Evolutionary conservation across 2,113 vertebrate species (phyloP).

Genomic region (Merops nubicus): DNA sequence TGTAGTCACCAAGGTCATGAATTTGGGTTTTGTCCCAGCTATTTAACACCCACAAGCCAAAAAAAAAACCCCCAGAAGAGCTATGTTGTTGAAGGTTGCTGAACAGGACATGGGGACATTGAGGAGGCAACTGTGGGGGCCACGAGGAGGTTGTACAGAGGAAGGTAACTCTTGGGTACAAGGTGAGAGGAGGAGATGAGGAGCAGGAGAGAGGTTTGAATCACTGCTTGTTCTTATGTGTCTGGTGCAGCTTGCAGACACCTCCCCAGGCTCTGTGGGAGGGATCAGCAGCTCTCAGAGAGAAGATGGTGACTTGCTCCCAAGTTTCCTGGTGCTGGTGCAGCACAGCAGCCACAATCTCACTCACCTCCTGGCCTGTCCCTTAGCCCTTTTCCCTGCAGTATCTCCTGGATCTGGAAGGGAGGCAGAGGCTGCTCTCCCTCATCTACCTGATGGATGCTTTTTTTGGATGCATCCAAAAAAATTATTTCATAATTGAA

Average conservation of each 20-base stretch:
- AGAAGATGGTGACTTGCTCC: neutral
- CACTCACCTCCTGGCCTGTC: neutral
- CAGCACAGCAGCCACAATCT: neutral
- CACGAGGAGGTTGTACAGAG: neutral
- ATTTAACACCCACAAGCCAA: too few relatives aligned
- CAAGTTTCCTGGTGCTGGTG: neutral
- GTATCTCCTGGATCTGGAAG: neutral
- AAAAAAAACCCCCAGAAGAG: neutral
- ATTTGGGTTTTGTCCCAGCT: neutral
- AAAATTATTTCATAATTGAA: too few relatives aligned
- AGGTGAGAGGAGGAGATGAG: neutral
- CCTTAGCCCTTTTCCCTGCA: neutral
- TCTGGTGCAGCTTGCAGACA: neutral
- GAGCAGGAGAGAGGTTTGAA: neutral
- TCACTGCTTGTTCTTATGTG: neutral
- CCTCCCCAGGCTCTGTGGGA: neutral
- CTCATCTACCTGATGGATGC: neutral
- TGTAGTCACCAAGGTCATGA: fast-evolving
- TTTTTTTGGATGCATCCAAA: too few relatives aligned
- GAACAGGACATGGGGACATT: neutral
- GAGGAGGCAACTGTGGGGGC: neutral
- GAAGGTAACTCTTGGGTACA: neutral
- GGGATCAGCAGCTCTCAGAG: neutral
- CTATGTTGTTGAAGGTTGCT: neutral
- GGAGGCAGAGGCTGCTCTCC: neutral